Evolutionary conservation across 2,797 vertebrate genomes (phyloP), one percentile per base, ranked within the genome.

Genomic region (Lutjanus campechanus): DNA sequence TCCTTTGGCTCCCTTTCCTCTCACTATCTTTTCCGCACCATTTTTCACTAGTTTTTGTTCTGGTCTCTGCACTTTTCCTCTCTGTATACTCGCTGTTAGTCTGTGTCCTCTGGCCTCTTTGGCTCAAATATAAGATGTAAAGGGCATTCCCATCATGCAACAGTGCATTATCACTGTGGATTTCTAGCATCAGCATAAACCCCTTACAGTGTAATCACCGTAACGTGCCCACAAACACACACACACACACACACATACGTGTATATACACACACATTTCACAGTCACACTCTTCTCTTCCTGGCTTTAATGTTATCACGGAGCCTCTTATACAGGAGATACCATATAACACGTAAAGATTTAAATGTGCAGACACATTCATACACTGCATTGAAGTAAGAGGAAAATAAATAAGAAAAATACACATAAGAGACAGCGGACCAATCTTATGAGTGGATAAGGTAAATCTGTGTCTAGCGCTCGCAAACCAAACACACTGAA

Each of bases 141-240:
- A 94, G 90, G 84, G 76, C 89, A 91, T 87, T 88, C 88, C 91
- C 88, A 91, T 91, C 88, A 94, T 92, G 90, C 91, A 86, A 74
- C 86, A 85, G 85, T 83, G 83, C 76, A 78, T 88, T 88, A 91
- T 90, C 74, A 78, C 77, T 44, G 73, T 79, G 82, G 78, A 80
- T 88, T 83, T 81, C 79, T 51, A 73, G 79, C 86, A 77, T 91
- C 85, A 88, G 87, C 85, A 86, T 92, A 90, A 93, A 90, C 85
- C 88, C 70, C 69, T 92, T 91, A 91, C 73, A 74, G 82, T 76
- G 64, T 90, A 91, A 90, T 90, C 86, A 81, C 85, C 85, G 53
- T 87, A 75, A 79, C 82, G 63, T 58, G 36, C 78, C 67, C 67
- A 47, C 64, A 80, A 51, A 71, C 65, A 63, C 69, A 63, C 71